A percentile compares a stretch with the other conserved stretches of the same genome.
phyloP scores from a whole-genome alignment of 1,140 invertebrate species.

The Capitella teleta region DNA sequence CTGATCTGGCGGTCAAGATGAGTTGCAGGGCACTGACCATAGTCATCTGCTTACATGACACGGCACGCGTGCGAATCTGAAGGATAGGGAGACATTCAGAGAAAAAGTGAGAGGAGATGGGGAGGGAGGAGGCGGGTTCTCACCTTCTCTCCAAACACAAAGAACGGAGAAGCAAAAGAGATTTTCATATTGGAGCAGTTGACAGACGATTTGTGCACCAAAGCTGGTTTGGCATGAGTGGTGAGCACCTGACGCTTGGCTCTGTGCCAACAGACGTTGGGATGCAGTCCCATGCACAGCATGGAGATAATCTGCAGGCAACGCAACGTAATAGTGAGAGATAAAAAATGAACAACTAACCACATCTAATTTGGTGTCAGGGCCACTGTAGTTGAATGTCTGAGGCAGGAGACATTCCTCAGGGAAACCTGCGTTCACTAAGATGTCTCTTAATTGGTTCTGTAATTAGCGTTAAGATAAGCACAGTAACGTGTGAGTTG shows the following conservation, averaged over 20 bases:
- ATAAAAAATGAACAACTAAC: conserved; percentile 40
- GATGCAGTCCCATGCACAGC: conserved; percentile 82
- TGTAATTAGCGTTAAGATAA: conserved; percentile 23
- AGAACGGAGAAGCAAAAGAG: conserved; percentile 84
- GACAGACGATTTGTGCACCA: conserved; percentile 94
- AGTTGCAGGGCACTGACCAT: conserved; percentile 92
- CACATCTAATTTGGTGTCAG: conserved; percentile 70
- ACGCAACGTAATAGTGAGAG: neutral
- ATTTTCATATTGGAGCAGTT: conserved; percentile 74
- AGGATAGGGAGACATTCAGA: too few relatives aligned
- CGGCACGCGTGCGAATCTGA: conserved; percentile 79
- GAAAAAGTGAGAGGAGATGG: too few relatives aligned
- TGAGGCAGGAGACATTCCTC: conserved; percentile 68
- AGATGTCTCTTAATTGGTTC: conserved; percentile 73
- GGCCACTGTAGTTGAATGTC: conserved; percentile 57
- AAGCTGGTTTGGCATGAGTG: conserved; percentile 81
- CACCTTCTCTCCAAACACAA: conserved; percentile 94
- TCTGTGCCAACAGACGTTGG: conserved; percentile 91
- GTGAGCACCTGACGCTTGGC: conserved; percentile 92
- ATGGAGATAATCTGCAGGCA: conserved; percentile 54
- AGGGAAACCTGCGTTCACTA: conserved; percentile 75
- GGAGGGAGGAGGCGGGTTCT: too few relatives aligned
- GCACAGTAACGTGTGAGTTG: neutral
- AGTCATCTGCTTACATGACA: conserved; percentile 94
- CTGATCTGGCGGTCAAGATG: conserved; percentile 64